Base-by-base conservation (phyloP, 2,888 invertebrate genomes). In the Ametastegia equiseti region DNA sequence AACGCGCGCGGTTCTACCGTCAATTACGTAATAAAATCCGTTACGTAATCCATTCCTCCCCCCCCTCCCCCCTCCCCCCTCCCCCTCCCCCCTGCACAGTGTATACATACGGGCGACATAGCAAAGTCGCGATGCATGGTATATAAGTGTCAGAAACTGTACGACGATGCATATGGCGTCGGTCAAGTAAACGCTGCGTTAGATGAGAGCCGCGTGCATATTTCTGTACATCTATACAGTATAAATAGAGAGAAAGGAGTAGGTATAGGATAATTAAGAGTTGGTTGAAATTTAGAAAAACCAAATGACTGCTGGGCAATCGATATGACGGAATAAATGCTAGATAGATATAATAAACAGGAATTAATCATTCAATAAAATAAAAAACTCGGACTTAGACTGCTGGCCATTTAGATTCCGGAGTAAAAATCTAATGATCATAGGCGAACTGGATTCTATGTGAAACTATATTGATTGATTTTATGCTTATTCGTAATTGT, bases 1-100 rank as follows among this genome's bases (percentile, higher is more conserved):
- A 2, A 27, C 36, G 54, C 23, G 42, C 36, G 54, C 23, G 54
- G 75, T 45, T 75, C 50, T 54, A 57, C 50, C 71, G 71, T 71
- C 89, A 90, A 91, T 91, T 91, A 90, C 88, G 88, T 91, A 91
- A 91, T 91, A 90, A 91, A 90, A 90, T 89, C 87, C 85, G 87
- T 91, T 91, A 91, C 88, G 87, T 91, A 91, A 91, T n/a, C 39
- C 80, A 50, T 23, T 27, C 23, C 78, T 50, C 39, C n/a, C n/a
- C n/a, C n/a, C n/a, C n/a, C n/a, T n/a, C n/a, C n/a, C n/a, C n/a
- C n/a, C n/a, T n/a, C n/a, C n/a, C n/a, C n/a, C n/a, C n/a, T n/a
- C n/a, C n/a, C n/a, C n/a, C n/a, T n/a, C n/a, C 65, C 13, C 15
- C 33, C 65, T 33, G 15, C 30, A 19, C 65, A 33, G 65, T 19